Evolutionary conservation across 2,888 invertebrate genomes (phyloP).

Genomic region (Ectropis crepuscularia): DNA sequence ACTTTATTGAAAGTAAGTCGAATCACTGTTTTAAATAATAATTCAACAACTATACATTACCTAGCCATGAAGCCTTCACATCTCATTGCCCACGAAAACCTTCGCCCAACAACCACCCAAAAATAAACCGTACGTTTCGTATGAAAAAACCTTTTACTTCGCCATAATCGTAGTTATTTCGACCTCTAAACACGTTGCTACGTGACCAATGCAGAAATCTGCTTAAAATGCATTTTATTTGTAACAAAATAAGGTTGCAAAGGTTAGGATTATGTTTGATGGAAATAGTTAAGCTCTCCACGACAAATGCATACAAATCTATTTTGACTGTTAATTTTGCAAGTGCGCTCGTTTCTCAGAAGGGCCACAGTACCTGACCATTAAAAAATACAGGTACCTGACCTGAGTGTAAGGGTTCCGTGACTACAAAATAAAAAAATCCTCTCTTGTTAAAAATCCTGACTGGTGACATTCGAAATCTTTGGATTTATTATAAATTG

Average conservation of each 20-base stretch:
- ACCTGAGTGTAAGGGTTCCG: conserved; percentile 50
- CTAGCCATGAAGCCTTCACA: conserved; percentile 47
- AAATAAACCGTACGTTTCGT: conserved; percentile 30
- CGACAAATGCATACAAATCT: conserved; percentile 24
- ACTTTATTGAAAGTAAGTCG: neutral
- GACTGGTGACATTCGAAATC: neutral
- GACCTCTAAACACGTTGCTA: conserved; percentile 39
- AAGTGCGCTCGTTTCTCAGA: conserved; percentile 28
- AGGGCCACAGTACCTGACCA: conserved; percentile 56
- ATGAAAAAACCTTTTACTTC: conserved; percentile 30
- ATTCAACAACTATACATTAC: conserved; percentile 26
- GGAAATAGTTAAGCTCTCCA: conserved; percentile 13
- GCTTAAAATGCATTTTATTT: conserved; percentile 14
- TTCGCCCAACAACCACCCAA: conserved; percentile 41
- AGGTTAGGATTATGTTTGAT: conserved; percentile 1
- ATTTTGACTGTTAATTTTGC: conserved; percentile 31
- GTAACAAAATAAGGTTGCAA: conserved; percentile 21
- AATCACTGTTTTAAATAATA: neutral
- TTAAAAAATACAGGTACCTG: conserved; percentile 61
- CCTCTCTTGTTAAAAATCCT: neutral
- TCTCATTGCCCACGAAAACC: conserved; percentile 47
- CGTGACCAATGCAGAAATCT: conserved; percentile 35
- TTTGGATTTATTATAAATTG: too few species aligned
- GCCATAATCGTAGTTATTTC: conserved; percentile 45
- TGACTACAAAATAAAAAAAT: conserved; percentile 48